These are phyloP conservation scores for Gopherus flavomarginatus DNA, from an alignment of 2,113 vertebrate genomes.

Conservation along the genomic window DNA sequence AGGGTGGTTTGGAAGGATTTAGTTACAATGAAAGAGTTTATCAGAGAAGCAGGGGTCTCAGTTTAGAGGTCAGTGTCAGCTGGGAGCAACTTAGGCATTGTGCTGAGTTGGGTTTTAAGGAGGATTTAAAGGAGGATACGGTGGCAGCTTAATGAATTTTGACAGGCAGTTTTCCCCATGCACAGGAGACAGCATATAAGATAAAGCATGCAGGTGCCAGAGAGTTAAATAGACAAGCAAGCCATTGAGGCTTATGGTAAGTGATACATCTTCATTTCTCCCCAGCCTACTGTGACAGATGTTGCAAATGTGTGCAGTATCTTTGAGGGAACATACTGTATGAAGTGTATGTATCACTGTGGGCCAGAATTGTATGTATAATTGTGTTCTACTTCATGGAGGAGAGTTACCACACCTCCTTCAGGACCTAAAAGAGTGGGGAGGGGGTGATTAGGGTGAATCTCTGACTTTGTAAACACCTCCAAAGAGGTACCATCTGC, in stretches of 20 bases:
- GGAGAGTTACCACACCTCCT: background rate
- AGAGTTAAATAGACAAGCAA: background rate
- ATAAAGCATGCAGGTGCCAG: background rate
- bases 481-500: background rate
- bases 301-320: no score
- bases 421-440: background rate
- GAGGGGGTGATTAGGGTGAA: background rate
- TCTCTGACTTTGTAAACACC: background rate
- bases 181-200: background rate
- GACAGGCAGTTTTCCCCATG: background rate
- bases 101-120: background rate
- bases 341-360: background rate
- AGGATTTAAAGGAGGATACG: background rate
- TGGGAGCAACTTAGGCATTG: background rate
- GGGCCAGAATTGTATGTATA: background rate
- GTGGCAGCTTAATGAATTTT: background rate
- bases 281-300: no score
- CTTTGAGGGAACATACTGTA: no score
- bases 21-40: background rate
- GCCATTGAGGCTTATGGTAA: background rate
- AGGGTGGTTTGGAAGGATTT: background rate
- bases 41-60: background rate
- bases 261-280: no score
- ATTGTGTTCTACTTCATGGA: background rate
- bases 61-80: background rate